phyloP scores from a whole-genome alignment of 2,888 invertebrate species.

The Dusona sp. region DNA sequence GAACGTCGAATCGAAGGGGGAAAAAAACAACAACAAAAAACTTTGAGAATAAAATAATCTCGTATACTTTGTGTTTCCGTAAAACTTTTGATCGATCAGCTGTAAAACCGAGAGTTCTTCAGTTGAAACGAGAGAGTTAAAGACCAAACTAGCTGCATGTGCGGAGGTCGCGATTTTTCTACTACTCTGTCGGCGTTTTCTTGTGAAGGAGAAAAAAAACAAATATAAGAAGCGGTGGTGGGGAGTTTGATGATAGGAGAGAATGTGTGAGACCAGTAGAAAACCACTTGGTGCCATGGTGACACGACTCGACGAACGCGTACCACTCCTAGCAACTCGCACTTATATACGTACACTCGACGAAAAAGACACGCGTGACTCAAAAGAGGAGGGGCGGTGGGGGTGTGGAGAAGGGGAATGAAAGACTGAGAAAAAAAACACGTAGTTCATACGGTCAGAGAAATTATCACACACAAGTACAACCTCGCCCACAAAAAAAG shows the following conservation, averaged over 20 bases:
- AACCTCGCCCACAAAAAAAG: conserved; percentile 74
- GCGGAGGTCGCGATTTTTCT: conserved; percentile 1
- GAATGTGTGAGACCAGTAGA: conserved; percentile 60
- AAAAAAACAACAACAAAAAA: not conserved
- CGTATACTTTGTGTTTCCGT: not conserved
- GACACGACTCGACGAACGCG: conserved; percentile 46
- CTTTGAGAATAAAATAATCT: not conserved
- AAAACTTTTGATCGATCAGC: conserved; percentile 7
- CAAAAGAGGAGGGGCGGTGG: conserved; percentile 26
- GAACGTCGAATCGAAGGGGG: no score
- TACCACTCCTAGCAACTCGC: conserved; percentile 48
- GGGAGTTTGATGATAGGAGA: conserved; percentile 46
- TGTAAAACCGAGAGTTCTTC: not conserved
- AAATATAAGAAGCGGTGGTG: conserved; percentile 31
- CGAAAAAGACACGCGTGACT: conserved; percentile 64
- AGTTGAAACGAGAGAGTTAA: not conserved
- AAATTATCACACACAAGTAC: conserved; percentile 71
- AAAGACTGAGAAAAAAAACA: conserved; percentile 42
- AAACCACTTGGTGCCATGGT: conserved; percentile 64
- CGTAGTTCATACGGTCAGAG: conserved; percentile 62
- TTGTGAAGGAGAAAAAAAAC: not conserved
- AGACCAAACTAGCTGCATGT: not conserved
- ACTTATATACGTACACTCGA: conserved; percentile 25
- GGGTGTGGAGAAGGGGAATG: not conserved
- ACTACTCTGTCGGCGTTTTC: conserved; percentile 16